Base-by-base conservation (phyloP, 1,140 invertebrate species). In the Globodera ellingtonae region DNA sequence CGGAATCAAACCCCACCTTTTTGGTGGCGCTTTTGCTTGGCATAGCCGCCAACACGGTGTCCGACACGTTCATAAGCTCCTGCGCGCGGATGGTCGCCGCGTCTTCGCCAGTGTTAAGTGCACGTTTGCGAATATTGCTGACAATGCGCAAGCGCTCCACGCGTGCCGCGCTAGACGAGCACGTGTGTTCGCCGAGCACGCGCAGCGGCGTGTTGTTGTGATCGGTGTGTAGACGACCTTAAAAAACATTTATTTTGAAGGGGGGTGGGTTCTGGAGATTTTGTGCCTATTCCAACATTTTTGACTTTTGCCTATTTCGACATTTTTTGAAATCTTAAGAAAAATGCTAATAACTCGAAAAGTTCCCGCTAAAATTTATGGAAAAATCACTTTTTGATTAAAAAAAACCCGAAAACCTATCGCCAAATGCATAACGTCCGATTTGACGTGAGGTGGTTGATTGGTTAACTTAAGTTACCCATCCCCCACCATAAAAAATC, bases 121-220 rank as follows among this genome's bases (percentile, higher is more conserved):
- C 73, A 21, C 73, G 73, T 3, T 65, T 56, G 35, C 65, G 56
- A 52, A 75, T 75, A 9, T 65, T 62, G 65, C 56, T 62, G 18
- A 75, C 35, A 18, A 75, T 75, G 35, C 73, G 73, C 46, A 62
- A 46, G 1, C 56, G 56, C 46, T 52, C 73, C 5, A 75, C 73
- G 44, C 73, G 73, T 56, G 73, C 73, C 35, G 73, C 73, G 21
- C 18, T 75, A 18, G 56, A 44, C 44, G 56, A 44, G 48, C 73
- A 75, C 44, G 65, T 65, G 46, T 75, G 73, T 2, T 75, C 73
- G 46, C 73, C 73, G 6, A 75, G 35, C 65, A 52, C 47, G 3
- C 73, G 73, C 18, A 75, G 44, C 3, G 35, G 44, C 15, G 6
- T 21, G 35, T 75, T 18, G 21, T 46, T 15, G 13, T 52, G 44